Conservation (phyloP, 2,113 vertebrate species). For the Anguilla rostrata region DNA sequence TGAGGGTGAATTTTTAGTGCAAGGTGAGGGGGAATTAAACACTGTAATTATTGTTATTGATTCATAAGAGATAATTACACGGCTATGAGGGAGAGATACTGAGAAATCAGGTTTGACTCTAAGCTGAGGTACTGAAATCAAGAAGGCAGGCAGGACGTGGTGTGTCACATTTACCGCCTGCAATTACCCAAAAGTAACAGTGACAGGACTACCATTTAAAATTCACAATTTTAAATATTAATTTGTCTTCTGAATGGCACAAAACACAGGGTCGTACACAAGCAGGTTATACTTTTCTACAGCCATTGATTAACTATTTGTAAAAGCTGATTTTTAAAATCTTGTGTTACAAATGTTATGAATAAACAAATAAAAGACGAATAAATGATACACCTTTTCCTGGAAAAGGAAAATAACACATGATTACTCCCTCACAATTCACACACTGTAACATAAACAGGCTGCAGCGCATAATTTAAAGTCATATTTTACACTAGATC, state of each 20-base stretch:
- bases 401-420: not conserved
- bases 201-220: not conserved
- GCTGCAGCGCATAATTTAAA: not conserved
- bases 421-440: not conserved
- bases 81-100: not conserved
- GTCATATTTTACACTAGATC: not conserved
- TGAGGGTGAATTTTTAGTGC: not conserved
- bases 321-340: not conserved
- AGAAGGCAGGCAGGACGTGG: not conserved
- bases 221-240: not conserved
- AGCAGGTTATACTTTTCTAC: not conserved
- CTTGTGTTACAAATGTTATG: not conserved
- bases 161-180: not conserved
- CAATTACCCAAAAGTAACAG: not conserved
- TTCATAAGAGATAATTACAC: not conserved
- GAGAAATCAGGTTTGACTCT: not conserved
- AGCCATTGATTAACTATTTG: not conserved
- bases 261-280: not conserved
- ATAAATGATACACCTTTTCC: not conserved
- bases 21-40: not conserved
- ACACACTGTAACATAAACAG: not conserved
- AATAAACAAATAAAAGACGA: not conserved
- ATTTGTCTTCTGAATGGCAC: not conserved
- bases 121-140: not conserved
- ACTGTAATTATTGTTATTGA: constrained; percentile 3